Conservation (phyloP, 2,113 vertebrate species). For the Chloropsis cyanopogon region DNA sequence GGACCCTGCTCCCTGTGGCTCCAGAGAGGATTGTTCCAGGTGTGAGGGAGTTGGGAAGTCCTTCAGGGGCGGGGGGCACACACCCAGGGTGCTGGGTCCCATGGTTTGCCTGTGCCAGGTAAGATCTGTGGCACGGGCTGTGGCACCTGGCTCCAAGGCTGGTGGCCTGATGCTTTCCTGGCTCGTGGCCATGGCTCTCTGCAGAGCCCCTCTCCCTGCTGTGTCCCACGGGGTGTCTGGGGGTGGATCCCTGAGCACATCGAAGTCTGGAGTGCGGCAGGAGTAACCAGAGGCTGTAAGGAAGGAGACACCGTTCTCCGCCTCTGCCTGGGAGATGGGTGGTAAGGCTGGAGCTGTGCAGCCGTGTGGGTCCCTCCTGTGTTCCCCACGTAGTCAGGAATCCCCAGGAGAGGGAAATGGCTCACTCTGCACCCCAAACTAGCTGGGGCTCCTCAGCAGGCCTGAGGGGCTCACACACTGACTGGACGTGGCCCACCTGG, state of each 20-base stretch:
- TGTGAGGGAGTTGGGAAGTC: background rate
- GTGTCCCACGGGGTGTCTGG: constrained; percentile 60
- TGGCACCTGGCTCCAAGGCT: accelerated
- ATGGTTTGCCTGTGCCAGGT: accelerated
- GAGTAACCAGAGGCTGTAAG: constrained; percentile 66
- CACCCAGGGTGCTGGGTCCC: background rate
- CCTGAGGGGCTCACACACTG: background rate
- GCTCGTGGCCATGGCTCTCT: background rate
- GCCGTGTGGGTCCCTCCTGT: background rate
- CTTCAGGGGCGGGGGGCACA: background rate
- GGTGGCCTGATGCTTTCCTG: background rate
- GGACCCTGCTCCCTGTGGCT: background rate
- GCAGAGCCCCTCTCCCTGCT: background rate
- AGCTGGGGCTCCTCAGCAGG: background rate
- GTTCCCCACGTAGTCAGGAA: accelerated
- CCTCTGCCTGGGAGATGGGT: too few relatives aligned
- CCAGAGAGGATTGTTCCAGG: background rate
- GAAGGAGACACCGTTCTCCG: constrained; percentile 68
- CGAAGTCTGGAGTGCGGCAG: constrained; percentile 75
- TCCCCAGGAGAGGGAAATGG: background rate
- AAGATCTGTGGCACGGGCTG: background rate
- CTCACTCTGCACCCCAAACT: background rate
- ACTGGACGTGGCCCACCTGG: background rate
- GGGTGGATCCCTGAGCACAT: constrained; percentile 78
- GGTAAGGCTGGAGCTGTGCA: constrained; percentile 40